A percentile compares a stretch with the other conserved stretches of the same genome.
Evolutionary conservation across 2,888 invertebrate species (phyloP).

Genomic region (Orchestes rusci): DNA sequence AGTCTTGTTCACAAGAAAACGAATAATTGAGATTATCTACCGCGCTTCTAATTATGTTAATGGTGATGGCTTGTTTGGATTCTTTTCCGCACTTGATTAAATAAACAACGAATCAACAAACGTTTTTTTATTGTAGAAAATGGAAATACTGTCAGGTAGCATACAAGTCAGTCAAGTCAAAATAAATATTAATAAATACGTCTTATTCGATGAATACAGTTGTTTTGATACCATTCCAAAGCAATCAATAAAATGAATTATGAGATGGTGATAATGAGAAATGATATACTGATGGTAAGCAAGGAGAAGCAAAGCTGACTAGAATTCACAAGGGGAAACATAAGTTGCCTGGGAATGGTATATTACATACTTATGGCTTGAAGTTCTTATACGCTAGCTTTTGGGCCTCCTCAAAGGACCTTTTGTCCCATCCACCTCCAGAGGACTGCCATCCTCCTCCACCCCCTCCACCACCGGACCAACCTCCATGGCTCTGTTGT

Average conservation of each 20-base stretch:
- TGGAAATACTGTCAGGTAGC: constrained; percentile 17
- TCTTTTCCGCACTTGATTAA: constrained; percentile 4
- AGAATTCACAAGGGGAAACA: too few species aligned
- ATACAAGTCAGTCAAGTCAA: constrained; percentile 8
- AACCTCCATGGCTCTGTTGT: constrained; percentile 40
- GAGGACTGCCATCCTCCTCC: constrained; percentile 36
- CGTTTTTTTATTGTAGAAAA: constrained; percentile 18
- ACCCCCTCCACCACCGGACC: constrained; percentile 40
- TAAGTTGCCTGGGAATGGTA: constrained; percentile 1
- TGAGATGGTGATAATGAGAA: too few species aligned
- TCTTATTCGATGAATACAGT: too few species aligned
- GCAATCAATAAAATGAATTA: too few species aligned
- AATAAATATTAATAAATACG: constrained; percentile 5
- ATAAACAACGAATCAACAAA: constrained; percentile 7
- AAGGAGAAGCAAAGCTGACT: too few species aligned
- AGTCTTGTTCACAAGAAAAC: constrained; percentile 19
- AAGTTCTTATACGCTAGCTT: constrained; percentile 68
- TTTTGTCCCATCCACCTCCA: constrained; percentile 61
- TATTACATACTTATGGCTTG: constrained; percentile 47
- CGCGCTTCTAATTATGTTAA: constrained; percentile 20
- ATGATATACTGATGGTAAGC: too few species aligned
- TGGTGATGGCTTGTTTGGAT: constrained; percentile 17
- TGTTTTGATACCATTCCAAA: too few species aligned
- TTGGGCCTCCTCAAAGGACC: constrained; percentile 55
- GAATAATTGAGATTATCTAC: constrained; percentile 15